Evolutionary conservation across 2,797 vertebrate genomes (phyloP).

Genomic region (Fistularia commersonii): DNA sequence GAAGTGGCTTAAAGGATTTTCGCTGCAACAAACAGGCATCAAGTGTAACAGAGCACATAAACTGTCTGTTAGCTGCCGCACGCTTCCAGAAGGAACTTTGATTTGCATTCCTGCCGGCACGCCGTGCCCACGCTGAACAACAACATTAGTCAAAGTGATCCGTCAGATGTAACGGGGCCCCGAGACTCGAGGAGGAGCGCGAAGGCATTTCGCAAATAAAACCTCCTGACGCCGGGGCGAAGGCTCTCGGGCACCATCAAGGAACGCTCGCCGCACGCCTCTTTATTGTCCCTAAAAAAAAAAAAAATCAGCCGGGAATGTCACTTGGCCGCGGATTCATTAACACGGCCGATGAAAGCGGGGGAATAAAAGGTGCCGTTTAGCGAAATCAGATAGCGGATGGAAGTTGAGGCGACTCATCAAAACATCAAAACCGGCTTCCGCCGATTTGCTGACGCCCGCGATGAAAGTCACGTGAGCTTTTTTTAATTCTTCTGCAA

Average conservation of each 20-base stretch:
- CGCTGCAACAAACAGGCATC: constrained; percentile 23
- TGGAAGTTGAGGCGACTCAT: background rate
- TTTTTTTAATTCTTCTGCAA: no score
- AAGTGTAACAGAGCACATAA: constrained; percentile 31
- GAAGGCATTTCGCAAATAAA: constrained; percentile 34
- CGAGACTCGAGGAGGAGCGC: constrained; percentile 29
- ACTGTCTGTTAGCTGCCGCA: constrained; percentile 23
- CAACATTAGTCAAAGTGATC: constrained; percentile 52
- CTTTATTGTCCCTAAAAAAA: no score
- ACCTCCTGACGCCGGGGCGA: constrained; percentile 25
- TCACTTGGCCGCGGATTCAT: constrained; percentile 4
- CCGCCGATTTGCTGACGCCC: constrained; percentile 16
- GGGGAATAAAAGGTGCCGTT: no score
- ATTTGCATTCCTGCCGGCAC: constrained; percentile 41
- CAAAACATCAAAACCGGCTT: constrained; percentile 9
- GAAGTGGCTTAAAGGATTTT: constrained; percentile 37
- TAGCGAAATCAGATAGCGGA: background rate
- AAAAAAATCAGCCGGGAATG: no score
- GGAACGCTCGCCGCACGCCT: no score
- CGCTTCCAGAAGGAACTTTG: constrained; percentile 39
- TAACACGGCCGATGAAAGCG: background rate
- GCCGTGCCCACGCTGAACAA: constrained; percentile 31
- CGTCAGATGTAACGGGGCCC: constrained; percentile 49
- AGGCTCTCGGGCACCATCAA: constrained; percentile 2
- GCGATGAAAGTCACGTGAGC: background rate